Base-by-base conservation (phyloP, 2,888 invertebrate genomes). In the Meghimatium bilineatum region DNA sequence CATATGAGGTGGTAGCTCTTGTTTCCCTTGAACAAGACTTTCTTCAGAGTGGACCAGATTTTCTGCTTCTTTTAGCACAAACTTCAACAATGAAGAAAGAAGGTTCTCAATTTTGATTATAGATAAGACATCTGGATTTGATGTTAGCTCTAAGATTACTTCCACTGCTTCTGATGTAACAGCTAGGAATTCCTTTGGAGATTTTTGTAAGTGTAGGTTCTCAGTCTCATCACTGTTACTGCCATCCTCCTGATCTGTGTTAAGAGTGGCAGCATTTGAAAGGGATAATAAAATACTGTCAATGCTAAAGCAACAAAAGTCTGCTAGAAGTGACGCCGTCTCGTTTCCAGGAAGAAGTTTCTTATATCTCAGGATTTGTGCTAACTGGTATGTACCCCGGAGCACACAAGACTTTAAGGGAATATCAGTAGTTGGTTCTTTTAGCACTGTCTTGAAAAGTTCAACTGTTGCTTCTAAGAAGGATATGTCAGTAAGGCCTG, bases 321-420 rank as follows among this genome's bases (percentile, higher is more conserved):
- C 75, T 14, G 56, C 34, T 23, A 63, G 38, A 20, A 63, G n/a
- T 20, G 0, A 36, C n/a, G 36, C 10, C 5, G 17, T 77, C 2
- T 63, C 38, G 38, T 77, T 6, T 23, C 63, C 36, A 17, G 20
- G 32, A 1, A n/a, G 36, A 1, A 38, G 36, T 77, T 77, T 49
- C 2, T 67, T 29, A 14, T 66, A 49, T 49, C 32, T n/a, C n/a
- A 76, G n/a, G 0, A 82, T n/a, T 38, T 67, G 77, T 14, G 56
- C 20, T 29, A 82, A 26, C 69, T 82, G 82, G 71, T 77, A 82
- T 14, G 71, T 32, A 29, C 76, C 76, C n/a, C 36, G 69, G 10
- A 82, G 56, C 17, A 71, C 49, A 32, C 49, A n/a, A 26, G 52
- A 56, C 17, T 29, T 77, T 29, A 82, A 56, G 36, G 2, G n/a